Evolutionary conservation across 2,888 invertebrate species (phyloP).

Genomic region (Entomobrya multifasciata): DNA sequence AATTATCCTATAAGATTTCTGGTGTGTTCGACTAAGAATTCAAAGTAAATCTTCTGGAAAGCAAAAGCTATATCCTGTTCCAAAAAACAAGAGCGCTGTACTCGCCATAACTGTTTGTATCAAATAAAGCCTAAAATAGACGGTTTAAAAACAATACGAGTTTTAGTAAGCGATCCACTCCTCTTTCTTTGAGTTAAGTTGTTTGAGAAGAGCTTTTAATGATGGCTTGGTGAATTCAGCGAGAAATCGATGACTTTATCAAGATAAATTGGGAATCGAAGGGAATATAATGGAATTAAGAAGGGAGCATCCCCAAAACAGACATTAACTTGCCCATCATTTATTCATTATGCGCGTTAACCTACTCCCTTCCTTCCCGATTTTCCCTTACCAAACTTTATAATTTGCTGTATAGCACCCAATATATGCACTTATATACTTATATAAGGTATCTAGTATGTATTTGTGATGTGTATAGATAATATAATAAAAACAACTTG

Average conservation of each 20-base stretch:
- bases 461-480: not conserved
- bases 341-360: slow-evolving; percentile 78
- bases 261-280: slow-evolving; percentile 80
- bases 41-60: slow-evolving; percentile 32
- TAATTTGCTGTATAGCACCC: not conserved
- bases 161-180: slow-evolving; percentile 49
- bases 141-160: not conserved
- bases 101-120: not conserved
- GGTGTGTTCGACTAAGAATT: not conserved
- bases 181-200: slow-evolving; percentile 57
- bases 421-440: not conserved
- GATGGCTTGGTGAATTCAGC: slow-evolving; percentile 79
- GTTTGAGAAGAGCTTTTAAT: slow-evolving; percentile 79
- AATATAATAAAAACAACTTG: not conserved
- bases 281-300: slow-evolving; percentile 79
- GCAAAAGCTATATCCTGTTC: not conserved
- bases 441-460: not conserved
- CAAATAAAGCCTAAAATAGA: slow-evolving; percentile 1
- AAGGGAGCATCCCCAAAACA: slow-evolving; percentile 78
- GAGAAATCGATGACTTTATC: slow-evolving; percentile 80
- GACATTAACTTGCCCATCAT: slow-evolving; percentile 79
- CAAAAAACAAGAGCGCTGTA: not conserved
- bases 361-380: slow-evolving; percentile 62
- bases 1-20: slow-evolving; percentile 32
- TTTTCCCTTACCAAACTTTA: slow-evolving; percentile 40